Evolutionary conservation across 2,113 vertebrate genomes (phyloP).

Genomic region (Athene noctua): DNA sequence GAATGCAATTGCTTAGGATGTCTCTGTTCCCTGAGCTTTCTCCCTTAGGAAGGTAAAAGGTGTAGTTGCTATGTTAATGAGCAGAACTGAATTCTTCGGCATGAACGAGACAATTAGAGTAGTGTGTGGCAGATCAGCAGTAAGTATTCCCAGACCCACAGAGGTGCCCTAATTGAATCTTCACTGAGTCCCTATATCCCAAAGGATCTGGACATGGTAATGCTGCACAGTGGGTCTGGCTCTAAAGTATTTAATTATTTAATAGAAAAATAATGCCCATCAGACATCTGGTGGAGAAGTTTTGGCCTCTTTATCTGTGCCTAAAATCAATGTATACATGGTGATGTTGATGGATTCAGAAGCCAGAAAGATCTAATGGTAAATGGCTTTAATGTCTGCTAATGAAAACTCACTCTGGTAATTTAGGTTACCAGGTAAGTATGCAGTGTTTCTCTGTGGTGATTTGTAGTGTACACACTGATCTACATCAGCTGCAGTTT

Average conservation of each 20-base stretch:
- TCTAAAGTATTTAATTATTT: background rate
- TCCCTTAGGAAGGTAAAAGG: background rate
- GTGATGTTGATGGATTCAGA: background rate
- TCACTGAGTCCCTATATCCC: background rate
- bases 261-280: background rate
- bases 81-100: background rate
- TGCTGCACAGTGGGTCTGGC: background rate
- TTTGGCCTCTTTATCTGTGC: background rate
- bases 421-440: background rate
- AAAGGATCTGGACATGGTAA: background rate
- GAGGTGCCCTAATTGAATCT: constrained; percentile 19
- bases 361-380: background rate
- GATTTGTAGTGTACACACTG: too few species aligned
- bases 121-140: background rate
- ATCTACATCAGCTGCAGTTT: background rate
- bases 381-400: background rate
- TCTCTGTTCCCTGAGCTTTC: background rate
- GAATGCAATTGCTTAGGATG: background rate
- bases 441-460: background rate
- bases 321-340: background rate
- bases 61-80: background rate
- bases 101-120: background rate
- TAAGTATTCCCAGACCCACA: background rate
- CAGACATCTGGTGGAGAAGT: background rate
- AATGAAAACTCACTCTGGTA: background rate